A percentile compares a stretch with the other conserved stretches of the same genome.
These are phyloP conservation scores for Abrostola triplasia DNA, from an alignment of 2,888 invertebrate genomes.

Conservation along the genomic window DNA sequence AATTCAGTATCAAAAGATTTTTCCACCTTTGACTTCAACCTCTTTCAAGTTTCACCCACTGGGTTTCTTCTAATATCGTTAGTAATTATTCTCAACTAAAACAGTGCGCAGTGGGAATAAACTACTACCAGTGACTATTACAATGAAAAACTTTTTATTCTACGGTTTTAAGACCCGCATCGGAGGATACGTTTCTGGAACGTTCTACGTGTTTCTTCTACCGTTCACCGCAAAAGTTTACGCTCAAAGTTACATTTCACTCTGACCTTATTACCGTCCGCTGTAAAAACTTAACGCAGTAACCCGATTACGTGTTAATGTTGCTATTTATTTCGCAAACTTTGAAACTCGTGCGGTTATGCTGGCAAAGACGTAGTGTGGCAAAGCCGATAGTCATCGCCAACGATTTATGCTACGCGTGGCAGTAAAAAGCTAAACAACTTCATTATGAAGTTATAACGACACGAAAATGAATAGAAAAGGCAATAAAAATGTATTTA, in stretches of 20 bases:
- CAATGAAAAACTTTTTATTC: slow-evolving; percentile 3
- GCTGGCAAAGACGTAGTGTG: slow-evolving; percentile 36
- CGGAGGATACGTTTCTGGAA: not conserved
- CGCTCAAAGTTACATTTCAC: slow-evolving; percentile 15
- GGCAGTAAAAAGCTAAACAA: slow-evolving; percentile 20
- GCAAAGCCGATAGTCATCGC: slow-evolving; percentile 47
- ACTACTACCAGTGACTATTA: not conserved
- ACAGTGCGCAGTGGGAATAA: no score
- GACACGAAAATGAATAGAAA: not conserved
- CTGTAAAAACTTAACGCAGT: slow-evolving; percentile 46
- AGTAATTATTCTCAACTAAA: no score
- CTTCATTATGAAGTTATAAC: slow-evolving; percentile 9
- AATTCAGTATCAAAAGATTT: no score
- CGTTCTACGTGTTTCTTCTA: slow-evolving; percentile 1
- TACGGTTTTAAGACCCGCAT: not conserved
- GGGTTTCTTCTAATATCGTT: no score
- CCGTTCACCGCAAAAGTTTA: slow-evolving; percentile 36
- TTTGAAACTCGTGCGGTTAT: slow-evolving; percentile 44
- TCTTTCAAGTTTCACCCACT: no score
- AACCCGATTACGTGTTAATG: slow-evolving; percentile 51
- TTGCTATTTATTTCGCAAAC: slow-evolving; percentile 49
- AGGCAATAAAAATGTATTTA: not conserved
- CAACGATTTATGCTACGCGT: slow-evolving; percentile 38
- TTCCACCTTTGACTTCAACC: no score
- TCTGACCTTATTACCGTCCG: slow-evolving; percentile 27